Evolutionary conservation across 2,888 invertebrate species (phyloP), one percentile per base, ranked within the genome.

Genomic region (Siphonodentalium dalli): DNA sequence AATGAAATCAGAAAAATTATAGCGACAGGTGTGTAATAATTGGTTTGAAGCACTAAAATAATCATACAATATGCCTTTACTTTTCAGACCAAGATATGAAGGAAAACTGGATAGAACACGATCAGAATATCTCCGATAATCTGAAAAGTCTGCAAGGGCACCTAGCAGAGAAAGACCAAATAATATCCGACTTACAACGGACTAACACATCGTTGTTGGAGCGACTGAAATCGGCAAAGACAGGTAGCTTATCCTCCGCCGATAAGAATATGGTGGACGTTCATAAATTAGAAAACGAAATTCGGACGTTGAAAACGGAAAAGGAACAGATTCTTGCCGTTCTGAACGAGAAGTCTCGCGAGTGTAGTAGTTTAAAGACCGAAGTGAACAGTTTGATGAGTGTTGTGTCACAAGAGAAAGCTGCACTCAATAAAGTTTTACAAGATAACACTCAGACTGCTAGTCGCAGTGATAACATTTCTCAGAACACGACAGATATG

Each of bases 371-470:
- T 21, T 63, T 81, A 20, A 81, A 79, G 61, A 57, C 69, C 38
- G 82, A 82, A 61, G 77, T 80, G 8, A 78, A 80, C 56, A 71
- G 77, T 13, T 68, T 83, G 23, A 79, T 82, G 74, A 77, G 69
- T 57, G 71, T 79, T 20, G 69, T 80, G 4, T 70, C 79, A 3
- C 79, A 80, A 3, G 75, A 80, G 48, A 77, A 79, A 61, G 63
- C 71, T 27, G 81, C 81, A 3, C 45, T 81, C 28, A 62, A 70
- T 20, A 80, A 81, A 49, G 63, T 81, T n/a, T 79, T 81, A 54
- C 65, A 70, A 53, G 80, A 81, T 59, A 79, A 76, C 49, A 68
- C 72, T 18, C 69, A 72, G 20, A 53, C 46, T n/a, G 54, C 60
- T 27, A 54, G 52, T 18, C 51, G 61, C 9, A 54, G 52, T 35